Percentiles rank a stretch among this genome's conserved stretches.
Evolutionary conservation across 1,140 invertebrate species (phyloP).

Genomic region (Tyrophagus putrescentiae): DNA sequence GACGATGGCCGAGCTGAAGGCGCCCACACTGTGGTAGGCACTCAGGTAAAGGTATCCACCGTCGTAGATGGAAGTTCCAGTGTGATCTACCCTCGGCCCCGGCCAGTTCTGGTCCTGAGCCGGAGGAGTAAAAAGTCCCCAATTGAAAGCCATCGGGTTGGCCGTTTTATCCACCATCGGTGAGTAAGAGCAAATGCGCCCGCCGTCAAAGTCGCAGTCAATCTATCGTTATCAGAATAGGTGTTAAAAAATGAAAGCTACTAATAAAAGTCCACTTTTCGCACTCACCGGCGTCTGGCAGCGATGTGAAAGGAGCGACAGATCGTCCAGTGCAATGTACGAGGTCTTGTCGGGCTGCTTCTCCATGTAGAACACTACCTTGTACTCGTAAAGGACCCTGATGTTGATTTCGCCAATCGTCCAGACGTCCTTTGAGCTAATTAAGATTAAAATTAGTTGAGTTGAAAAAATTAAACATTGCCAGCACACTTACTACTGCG

Average conservation of each 20-base stretch:
- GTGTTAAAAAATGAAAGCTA: no score
- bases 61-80: background rate
- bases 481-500: constrained; percentile 8
- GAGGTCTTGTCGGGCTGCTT: background rate
- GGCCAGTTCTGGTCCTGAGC: background rate
- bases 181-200: constrained; percentile 1
- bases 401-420: background rate
- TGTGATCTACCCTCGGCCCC: background rate
- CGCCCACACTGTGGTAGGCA: background rate
- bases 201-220: constrained; percentile 25
- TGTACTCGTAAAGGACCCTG: background rate
- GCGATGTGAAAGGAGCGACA: constrained; percentile 19
- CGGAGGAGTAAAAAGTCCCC: background rate
- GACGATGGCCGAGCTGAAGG: background rate
- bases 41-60: constrained; percentile 6
- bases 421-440: background rate
- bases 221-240: no score
- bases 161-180: background rate
- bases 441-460: background rate
- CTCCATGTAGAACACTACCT: background rate
- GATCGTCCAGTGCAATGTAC: constrained; percentile 25
- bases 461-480: background rate
- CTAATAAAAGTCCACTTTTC: no score
- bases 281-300: no score
- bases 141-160: background rate